Evolutionary conservation across 1,140 invertebrate genomes (phyloP), one percentile per base, ranked within the genome.

Genomic region (Archivesica marissinica): DNA sequence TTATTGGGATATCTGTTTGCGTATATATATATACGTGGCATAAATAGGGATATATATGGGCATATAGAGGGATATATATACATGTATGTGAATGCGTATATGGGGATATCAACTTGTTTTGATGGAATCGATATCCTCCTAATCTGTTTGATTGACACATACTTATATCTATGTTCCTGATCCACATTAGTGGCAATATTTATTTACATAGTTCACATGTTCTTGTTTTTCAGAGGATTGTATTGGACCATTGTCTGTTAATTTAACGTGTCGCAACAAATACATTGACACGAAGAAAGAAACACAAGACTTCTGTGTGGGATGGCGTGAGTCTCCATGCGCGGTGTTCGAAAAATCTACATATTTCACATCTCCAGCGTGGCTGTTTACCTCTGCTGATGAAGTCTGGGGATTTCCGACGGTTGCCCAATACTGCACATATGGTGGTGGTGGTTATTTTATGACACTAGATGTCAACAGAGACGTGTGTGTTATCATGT

Each of bases 371-470:
- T 81, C 79, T 13, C n/a, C 52, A 6, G 82, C 85, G 1, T 89
- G 88, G 88, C 30, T 64, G 38, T 88, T 72, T 44, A 72, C 68
- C 13, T 50, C 79, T 39, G 61, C 83, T 15, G 70, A 77, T 9
- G 83, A 87, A 28, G 81, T 86, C 20, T 89, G 88, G 87, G 88
- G 87, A 39, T 64, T 86, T 44, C 78, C 88, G 6, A 86, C 80
- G 17, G 56, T 76, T 20, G 88, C 87, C 20, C n/a, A 52, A 6
- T 87, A 88, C 35, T 56, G 50, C 9, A 81, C 75, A 20, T 89
- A 89, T 44, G 83, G 75, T 17, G 87, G 87, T n/a, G 87, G 87
- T n/a, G 88, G 88, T 17, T 89, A 88, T 54, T 80, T 87, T 52
- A 35, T 82, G 33, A 80, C 86, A 70, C 74, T 88, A 0, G 75